phyloP scores from a whole-genome alignment of 1,140 invertebrate genomes.

The Wasmannia auropunctata region DNA sequence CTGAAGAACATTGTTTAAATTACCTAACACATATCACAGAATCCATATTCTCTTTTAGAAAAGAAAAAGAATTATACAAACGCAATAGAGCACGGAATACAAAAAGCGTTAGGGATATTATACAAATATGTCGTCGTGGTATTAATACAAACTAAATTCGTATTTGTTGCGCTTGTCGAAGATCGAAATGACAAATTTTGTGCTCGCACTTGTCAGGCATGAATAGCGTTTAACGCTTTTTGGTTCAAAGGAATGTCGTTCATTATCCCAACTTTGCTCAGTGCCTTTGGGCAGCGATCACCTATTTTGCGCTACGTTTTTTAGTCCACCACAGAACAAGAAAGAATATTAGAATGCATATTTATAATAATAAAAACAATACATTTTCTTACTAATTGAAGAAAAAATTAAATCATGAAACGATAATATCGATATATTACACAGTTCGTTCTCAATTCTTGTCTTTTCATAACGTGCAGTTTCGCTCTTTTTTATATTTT shows the following conservation, averaged over 20 bases:
- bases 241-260: slow-evolving; percentile 35
- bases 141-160: slow-evolving; percentile 50
- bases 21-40: slow-evolving; percentile 85
- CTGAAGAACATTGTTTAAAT: slow-evolving; percentile 76
- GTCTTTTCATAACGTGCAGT: not conserved
- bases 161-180: slow-evolving; percentile 25
- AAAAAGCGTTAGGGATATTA: slow-evolving; percentile 39
- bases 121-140: slow-evolving; percentile 3
- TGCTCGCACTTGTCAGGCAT: slow-evolving; percentile 14
- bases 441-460: not conserved
- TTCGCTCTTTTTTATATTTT: too few relatives aligned
- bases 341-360: not conserved
- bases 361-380: not conserved
- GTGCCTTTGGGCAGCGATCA: slow-evolving; percentile 33
- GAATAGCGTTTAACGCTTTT: not conserved
- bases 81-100: slow-evolving; percentile 30
- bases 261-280: not conserved
- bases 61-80: slow-evolving; percentile 52
- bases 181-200: slow-evolving; percentile 41
- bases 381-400: not conserved
- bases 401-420: not conserved
- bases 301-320: not conserved
- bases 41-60: slow-evolving; percentile 78
- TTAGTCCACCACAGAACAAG: not conserved
- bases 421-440: not conserved